Evolutionary conservation across 2,113 vertebrate species (phyloP), one percentile per base, ranked within the genome.

Genomic region (Jacana jacana): DNA sequence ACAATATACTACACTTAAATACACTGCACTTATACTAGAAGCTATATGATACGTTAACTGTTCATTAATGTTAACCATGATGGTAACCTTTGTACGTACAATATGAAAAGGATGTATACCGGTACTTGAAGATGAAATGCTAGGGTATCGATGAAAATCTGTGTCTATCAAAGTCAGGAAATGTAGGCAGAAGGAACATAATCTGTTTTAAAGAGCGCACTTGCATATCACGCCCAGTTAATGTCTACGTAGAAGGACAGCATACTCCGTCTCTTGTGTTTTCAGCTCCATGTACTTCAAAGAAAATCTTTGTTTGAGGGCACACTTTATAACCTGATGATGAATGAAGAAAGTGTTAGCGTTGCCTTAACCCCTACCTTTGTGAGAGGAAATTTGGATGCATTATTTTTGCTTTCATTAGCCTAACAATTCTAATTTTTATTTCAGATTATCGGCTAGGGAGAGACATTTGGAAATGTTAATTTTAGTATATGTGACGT

Each of bases 281-380:
- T 97, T 96, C 91, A 95, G 91, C 93, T 97, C 91, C 96, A 81
- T 7, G 8, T 95, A 98, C 94, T 97, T 98, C 97, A 97, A 95
- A 95, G 94, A 93, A 96, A 88, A 97, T 96, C 96, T 97, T 97
- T 95, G 91, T 95, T 86, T 93, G 95, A 98, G 95, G 88, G 93
- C 93, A 86, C 77, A 84, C 88, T 91, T 80, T 89, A 81, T 92
- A 96, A 96, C 78, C 86, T 95, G 92, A 91, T 96, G 95, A 89
- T 97, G 93, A 95, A 83, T 72, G 81, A 88, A 93, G 90, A 88
- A 96, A 95, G 68, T 92, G 66, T 93, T 93, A 90, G 83, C 78
- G 5, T 89, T 95, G 93, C 70, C 66, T 77, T 96, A 91, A 93
- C 71, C 71, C 76, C 77, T 86, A n/a, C 81, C 71, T 95, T 83